Percentiles rank a stretch among this genome's conserved stretches.
Conservation (phyloP, 2,797 vertebrate genomes). For the Melanotaenia boesemani region DNA sequence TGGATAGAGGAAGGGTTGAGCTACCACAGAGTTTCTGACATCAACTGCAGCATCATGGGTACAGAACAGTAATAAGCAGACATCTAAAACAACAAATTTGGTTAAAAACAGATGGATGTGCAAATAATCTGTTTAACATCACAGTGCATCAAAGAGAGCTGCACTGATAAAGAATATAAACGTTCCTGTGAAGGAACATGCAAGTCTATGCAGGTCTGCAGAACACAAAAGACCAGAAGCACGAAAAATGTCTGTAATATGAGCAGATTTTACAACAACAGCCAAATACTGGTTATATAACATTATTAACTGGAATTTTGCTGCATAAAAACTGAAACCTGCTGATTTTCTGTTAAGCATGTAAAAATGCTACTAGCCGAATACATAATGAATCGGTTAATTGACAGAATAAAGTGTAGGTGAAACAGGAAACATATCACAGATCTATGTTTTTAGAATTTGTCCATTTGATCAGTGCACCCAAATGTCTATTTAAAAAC, state of each 20-base stretch:
- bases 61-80: not conserved
- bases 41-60: not conserved
- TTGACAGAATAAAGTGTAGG: not conserved
- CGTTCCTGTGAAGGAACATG: not conserved
- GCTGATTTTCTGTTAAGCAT: not conserved
- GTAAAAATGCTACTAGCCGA: not conserved
- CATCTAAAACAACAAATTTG: slow-evolving; percentile 2
- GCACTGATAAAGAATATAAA: slow-evolving; percentile 1
- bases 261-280: slow-evolving; percentile 23
- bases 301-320: not conserved
- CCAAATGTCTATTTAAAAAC: not conserved
- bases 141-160: slow-evolving; percentile 6
- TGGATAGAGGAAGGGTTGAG: not conserved
- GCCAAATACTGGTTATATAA: not conserved
- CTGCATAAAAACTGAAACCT: not conserved
- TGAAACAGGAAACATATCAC: not conserved
- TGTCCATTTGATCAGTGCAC: not conserved
- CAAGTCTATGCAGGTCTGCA: slow-evolving; percentile 17
- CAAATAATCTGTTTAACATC: not conserved
- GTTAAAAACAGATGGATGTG: slow-evolving; percentile 5
- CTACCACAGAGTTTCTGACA: slow-evolving; percentile 1
- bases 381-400: not conserved
- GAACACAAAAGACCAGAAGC: not conserved
- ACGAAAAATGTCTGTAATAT: not conserved
- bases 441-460: not conserved